These are phyloP conservation scores for Carcinoscorpius rotundicauda DNA, from an alignment of 1,140 invertebrate genomes.

Conservation along the genomic window DNA sequence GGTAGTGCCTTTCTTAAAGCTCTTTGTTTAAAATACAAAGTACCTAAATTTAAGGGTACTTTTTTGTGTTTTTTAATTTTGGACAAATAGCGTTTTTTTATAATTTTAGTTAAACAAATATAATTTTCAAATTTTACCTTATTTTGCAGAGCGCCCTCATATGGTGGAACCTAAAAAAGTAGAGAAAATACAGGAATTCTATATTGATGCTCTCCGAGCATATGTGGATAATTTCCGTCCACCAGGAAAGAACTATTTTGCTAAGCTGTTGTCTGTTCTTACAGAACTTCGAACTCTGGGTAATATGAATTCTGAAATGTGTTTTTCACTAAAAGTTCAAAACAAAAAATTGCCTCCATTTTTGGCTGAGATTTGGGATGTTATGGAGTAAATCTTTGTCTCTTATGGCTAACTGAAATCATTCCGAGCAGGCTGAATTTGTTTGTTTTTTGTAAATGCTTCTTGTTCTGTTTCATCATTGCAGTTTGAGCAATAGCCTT, in stretches of 20 bases:
- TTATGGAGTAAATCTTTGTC: slow-evolving; percentile 30
- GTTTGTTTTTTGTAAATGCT: no score
- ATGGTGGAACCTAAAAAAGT: slow-evolving; percentile 79
- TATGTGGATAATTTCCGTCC: slow-evolving; percentile 66
- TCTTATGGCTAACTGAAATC: no score
- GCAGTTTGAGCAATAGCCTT: no score
- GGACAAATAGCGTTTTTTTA: no score
- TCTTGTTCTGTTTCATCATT: no score
- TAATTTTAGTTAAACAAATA: no score
- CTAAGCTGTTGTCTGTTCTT: slow-evolving; percentile 79
- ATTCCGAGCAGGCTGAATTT: no score
- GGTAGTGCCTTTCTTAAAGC: no score
- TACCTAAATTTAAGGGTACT: no score
- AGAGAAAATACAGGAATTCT: slow-evolving; percentile 91
- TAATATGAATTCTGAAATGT: slow-evolving; percentile 92
- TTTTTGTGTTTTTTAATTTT: no score
- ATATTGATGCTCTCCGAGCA: slow-evolving; percentile 69
- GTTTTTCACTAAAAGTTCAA: slow-evolving; percentile 86
- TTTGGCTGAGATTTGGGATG: slow-evolving; percentile 92
- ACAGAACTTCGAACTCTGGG: slow-evolving; percentile 89
- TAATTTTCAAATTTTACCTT: background rate
- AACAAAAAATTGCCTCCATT: slow-evolving; percentile 88
- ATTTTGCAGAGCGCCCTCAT: slow-evolving; percentile 68
- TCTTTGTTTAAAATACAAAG: no score
- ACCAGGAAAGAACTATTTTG: slow-evolving; percentile 61